These are phyloP conservation scores for Serranus cabrilla DNA, from an alignment of 2,797 vertebrate genomes.

Conservation along the genomic window DNA sequence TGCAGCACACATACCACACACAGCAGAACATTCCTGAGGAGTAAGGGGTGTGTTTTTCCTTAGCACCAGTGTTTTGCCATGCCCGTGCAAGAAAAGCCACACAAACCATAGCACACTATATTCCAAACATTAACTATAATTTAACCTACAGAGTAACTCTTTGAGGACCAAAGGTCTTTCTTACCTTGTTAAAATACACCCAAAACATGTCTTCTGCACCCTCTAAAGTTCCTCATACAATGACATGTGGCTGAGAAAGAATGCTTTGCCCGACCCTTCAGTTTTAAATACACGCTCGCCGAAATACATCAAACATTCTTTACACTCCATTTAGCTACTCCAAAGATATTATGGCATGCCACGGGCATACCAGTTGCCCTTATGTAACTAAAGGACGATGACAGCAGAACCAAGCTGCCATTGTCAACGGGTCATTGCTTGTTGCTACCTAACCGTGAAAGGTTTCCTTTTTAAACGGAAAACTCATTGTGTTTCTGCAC, in stretches of 20 bases:
- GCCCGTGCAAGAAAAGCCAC: slow-evolving; percentile 20
- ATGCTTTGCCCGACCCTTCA: slow-evolving; percentile 26
- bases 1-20: slow-evolving; percentile 31
- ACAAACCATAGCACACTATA: slow-evolving; percentile 20
- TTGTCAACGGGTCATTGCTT: slow-evolving; percentile 66
- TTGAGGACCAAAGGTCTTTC: slow-evolving; percentile 38
- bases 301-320: slow-evolving; percentile 58
- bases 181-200: slow-evolving; percentile 5
- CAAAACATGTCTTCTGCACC: slow-evolving; percentile 18
- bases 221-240: slow-evolving; percentile 31
- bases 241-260: slow-evolving; percentile 41
- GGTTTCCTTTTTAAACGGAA: slow-evolving; percentile 56
- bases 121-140: slow-evolving; percentile 48
- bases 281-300: slow-evolving; percentile 53
- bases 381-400: slow-evolving; percentile 71
- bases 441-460: slow-evolving; percentile 65
- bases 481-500: slow-evolving; percentile 50
- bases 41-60: slow-evolving; percentile 35
- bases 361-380: slow-evolving; percentile 47
- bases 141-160: slow-evolving; percentile 21
- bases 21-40: slow-evolving; percentile 51
- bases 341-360: slow-evolving; percentile 31
- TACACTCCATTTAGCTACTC: slow-evolving; percentile 35
- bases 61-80: slow-evolving; percentile 24
- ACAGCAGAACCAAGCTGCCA: slow-evolving; percentile 58